Evolutionary conservation across 2,113 vertebrate species (phyloP), one percentile per base, ranked within the genome.

Genomic region (Tapirus terrestris): DNA sequence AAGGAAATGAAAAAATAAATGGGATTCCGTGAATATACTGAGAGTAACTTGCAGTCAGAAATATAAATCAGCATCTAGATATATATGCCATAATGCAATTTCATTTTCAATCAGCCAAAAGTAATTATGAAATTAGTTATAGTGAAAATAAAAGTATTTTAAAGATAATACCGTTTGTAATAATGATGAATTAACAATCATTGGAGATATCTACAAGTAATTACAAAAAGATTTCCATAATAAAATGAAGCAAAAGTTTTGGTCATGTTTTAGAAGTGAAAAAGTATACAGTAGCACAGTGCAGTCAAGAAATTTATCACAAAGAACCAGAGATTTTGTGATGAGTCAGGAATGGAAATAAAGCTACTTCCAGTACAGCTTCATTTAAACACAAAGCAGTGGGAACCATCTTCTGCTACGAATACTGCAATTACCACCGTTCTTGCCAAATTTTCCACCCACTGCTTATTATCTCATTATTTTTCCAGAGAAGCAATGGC

Each of bases 1-100:
- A 97, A 89, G 23, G 21, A 94, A 94, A 97, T 94, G n/a, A 83
- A 92, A 96, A 96, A 95, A 81, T 91, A 96, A 96, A 96, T 91
- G 82, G 93, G 43, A 91, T 77, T 68, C 11, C 3, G 11, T 83
- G 43, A 96, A 86, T 93, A 93, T 83, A 75, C 17, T 29, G 20
- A 53, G 33, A 92, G 48, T 92, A 91, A 77, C 53, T 88, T 86
- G 17, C 23, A 79, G 18, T 84, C 14, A 91, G 45, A 91, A 83
- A 96, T 97, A 80, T 63, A 73, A 95, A 93, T 89, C 90, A 72
- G 48, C 25, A 63, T 77, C 14, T 58, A 89, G 21, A 63, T 33
- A 9, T 20, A 53, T n/a, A 86, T 79, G 48, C 18, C 68, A 96
- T 70, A 90, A 67, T 92, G 3, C 29, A 83, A 91, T 91, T 98